A percentile compares a stretch with the other conserved stretches of the same genome.
Conservation (phyloP, 1,140 invertebrate species). For the Lepidotrigona ventralis region DNA sequence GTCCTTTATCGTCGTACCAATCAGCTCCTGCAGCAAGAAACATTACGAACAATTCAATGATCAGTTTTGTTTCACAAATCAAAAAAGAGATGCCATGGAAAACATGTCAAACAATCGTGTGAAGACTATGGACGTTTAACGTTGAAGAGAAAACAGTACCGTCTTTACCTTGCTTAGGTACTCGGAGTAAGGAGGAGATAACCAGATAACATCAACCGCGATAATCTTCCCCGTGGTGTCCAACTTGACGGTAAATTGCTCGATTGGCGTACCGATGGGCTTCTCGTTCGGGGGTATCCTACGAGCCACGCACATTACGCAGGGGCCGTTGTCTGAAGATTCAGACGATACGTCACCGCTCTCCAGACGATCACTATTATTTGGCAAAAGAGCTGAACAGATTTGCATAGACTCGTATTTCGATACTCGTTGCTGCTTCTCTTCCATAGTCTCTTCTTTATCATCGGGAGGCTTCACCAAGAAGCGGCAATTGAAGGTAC, state of each 20-base stretch:
- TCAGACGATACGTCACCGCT: slow-evolving; percentile 80
- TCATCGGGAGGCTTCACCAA: slow-evolving; percentile 91
- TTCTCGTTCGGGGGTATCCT: slow-evolving; percentile 92
- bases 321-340: slow-evolving; percentile 82
- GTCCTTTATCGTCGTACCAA: slow-evolving; percentile 87
- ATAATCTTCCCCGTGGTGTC: slow-evolving; percentile 92
- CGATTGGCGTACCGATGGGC: slow-evolving; percentile 85
- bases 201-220: slow-evolving; percentile 86
- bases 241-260: slow-evolving; percentile 96
- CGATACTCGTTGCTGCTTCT: slow-evolving; percentile 87
- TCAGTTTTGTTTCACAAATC: too few species aligned
- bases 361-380: slow-evolving; percentile 79
- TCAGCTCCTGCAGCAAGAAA: slow-evolving; percentile 80
- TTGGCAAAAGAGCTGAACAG: slow-evolving; percentile 81
- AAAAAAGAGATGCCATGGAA: too few species aligned
- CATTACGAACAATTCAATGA: background rate
- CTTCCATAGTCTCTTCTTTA: slow-evolving; percentile 87
- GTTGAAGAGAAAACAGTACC: background rate
- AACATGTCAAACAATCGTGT: background rate
- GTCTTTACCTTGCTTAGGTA: slow-evolving; percentile 85
- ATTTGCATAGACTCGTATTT: slow-evolving; percentile 90
- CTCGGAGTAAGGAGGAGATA: slow-evolving; percentile 83
- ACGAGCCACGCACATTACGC: slow-evolving; percentile 91
- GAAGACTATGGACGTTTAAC: background rate
- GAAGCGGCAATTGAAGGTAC: slow-evolving; percentile 90